Evolutionary conservation across 2,888 invertebrate genomes (phyloP).

Genomic region (Cephus pygmeus): DNA sequence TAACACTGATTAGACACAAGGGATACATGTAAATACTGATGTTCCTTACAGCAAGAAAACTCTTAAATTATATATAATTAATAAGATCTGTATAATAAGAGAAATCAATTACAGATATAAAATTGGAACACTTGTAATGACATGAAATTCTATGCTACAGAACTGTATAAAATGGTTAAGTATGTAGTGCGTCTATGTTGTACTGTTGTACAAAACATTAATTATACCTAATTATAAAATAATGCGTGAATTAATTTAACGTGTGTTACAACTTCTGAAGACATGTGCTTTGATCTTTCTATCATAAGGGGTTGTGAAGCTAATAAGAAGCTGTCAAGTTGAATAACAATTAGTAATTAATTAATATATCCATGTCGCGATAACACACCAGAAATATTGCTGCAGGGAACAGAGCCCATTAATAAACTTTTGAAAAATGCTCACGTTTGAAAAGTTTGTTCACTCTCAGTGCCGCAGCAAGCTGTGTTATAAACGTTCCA

Average conservation of each 20-base stretch:
- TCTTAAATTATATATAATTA: neutral
- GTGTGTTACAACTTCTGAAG: neutral
- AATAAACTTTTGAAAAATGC: conserved; percentile 28
- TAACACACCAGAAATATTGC: neutral
- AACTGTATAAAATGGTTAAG: neutral
- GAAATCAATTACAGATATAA: neutral
- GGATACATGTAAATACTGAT: neutral
- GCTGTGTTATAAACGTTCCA: conserved; percentile 48
- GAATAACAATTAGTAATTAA: neutral
- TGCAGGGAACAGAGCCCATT: conserved; percentile 10
- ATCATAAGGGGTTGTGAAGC: neutral
- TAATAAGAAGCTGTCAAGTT: neutral
- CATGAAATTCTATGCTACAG: neutral
- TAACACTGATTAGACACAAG: neutral
- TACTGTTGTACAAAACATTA: neutral
- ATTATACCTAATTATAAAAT: neutral
- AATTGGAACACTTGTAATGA: no score
- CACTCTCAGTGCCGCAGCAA: conserved; percentile 45
- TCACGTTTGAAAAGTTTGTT: conserved; percentile 44
- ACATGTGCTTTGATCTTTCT: neutral
- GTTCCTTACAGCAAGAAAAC: neutral
- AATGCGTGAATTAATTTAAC: neutral
- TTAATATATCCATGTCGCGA: neutral
- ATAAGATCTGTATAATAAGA: neutral
- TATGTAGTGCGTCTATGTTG: neutral